A percentile compares a stretch with the other conserved stretches of the same genome.
These are phyloP conservation scores for Heterodera filipjevi DNA, from an alignment of 2,888 invertebrate genomes.

Conservation along the genomic window DNA sequence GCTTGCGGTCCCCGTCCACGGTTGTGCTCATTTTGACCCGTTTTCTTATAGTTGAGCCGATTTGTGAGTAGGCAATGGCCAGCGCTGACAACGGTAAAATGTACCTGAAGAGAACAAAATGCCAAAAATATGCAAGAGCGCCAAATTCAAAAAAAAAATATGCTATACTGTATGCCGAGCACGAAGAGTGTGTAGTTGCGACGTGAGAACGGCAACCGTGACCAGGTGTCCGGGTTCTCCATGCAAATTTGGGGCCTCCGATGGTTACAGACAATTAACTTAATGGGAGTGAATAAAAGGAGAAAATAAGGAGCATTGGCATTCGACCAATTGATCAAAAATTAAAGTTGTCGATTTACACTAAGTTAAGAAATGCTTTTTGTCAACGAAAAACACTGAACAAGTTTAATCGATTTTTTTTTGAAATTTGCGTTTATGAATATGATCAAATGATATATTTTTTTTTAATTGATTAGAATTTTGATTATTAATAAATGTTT, in stretches of 20 bases:
- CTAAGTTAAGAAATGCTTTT: too few relatives aligned
- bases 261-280: slow-evolving; percentile 45
- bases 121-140: background rate
- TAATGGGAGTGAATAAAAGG: background rate
- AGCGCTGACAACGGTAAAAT: slow-evolving; percentile 56
- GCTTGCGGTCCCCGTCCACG: slow-evolving; percentile 42
- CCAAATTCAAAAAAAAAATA: slow-evolving; percentile 18
- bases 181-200: slow-evolving; percentile 56
- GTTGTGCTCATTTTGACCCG: slow-evolving; percentile 47
- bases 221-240: slow-evolving; percentile 51
- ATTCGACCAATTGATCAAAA: too few relatives aligned
- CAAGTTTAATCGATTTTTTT: too few relatives aligned
- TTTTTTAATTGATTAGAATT: too few relatives aligned
- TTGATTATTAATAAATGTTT: too few relatives aligned
- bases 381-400: too few relatives aligned
- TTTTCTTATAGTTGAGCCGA: slow-evolving; percentile 60
- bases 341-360: too few relatives aligned
- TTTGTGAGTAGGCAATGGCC: slow-evolving; percentile 60
- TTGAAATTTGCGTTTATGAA: too few relatives aligned
- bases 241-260: slow-evolving; percentile 51
- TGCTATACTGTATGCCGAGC: slow-evolving; percentile 50
- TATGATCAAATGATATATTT: too few relatives aligned
- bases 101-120: slow-evolving; percentile 34
- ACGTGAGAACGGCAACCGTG: slow-evolving; percentile 51
- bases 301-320: background rate